These are phyloP conservation scores for Anadara kagoshimensis DNA, from an alignment of 1,140 invertebrate species.

Conservation along the genomic window DNA sequence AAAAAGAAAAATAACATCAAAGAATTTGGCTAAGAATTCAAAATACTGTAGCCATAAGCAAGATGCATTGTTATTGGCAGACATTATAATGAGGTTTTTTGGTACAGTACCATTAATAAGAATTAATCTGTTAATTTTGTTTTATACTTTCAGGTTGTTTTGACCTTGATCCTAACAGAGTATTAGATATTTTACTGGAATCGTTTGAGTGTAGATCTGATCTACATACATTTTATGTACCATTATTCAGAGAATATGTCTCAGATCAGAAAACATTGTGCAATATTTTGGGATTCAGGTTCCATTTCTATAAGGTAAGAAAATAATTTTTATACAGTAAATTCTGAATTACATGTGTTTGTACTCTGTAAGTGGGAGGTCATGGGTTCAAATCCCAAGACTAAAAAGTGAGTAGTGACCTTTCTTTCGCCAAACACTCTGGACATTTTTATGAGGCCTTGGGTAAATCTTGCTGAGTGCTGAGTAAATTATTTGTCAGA, in stretches of 20 bases:
- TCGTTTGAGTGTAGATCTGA: constrained; percentile 92
- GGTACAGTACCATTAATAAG: not conserved
- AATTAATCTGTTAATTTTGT: not conserved
- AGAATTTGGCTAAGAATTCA: too few species aligned
- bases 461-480: too few species aligned
- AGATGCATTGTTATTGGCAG: not conserved
- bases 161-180: constrained; percentile 98
- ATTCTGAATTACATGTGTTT: too few species aligned
- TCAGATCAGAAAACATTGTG: constrained; percentile 82
- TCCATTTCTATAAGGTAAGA: constrained; percentile 82
- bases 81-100: not conserved
- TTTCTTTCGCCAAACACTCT: too few species aligned
- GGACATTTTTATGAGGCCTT: too few species aligned
- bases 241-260: constrained; percentile 77
- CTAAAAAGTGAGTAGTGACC: too few species aligned
- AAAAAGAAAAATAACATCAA: too few species aligned
- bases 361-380: too few species aligned
- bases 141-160: constrained; percentile 88
- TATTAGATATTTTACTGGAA: constrained; percentile 96
- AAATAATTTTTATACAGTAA: not conserved
- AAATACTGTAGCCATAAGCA: too few species aligned
- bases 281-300: constrained; percentile 97
- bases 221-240: constrained; percentile 68
- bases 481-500: too few species aligned
- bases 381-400: too few species aligned